A percentile compares a stretch with the other conserved stretches of the same genome.
Conservation (phyloP, 2,888 invertebrate genomes). For the Macrosiphum euphorbiae region DNA sequence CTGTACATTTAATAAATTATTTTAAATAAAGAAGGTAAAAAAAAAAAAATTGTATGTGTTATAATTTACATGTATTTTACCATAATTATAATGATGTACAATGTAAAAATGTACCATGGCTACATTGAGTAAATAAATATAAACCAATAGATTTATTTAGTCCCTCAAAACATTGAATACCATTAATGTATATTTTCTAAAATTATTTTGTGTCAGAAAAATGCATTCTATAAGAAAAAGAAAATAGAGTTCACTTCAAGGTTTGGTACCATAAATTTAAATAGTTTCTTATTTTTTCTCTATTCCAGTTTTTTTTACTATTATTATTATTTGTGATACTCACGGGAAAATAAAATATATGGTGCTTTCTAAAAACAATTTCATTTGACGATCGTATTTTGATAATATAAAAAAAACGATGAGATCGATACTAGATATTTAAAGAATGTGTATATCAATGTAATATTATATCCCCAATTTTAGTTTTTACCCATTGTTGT, state of each 20-base stretch:
- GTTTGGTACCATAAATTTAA: conserved; percentile 13
- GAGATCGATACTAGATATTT: neutral
- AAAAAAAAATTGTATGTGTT: neutral
- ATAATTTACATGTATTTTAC: neutral
- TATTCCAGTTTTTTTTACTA: neutral
- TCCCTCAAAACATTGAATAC: neutral
- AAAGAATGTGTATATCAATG: neutral
- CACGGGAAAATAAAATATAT: neutral
- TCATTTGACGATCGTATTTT: neutral
- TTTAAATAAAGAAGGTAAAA: neutral
- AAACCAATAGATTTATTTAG: neutral
- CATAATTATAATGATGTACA: neutral
- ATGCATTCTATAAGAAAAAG: neutral
- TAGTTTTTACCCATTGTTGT: neutral
- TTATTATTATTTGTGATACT: conserved; percentile 37
- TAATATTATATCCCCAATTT: neutral
- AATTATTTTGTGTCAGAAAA: neutral
- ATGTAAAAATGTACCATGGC: neutral
- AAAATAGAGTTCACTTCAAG: neutral
- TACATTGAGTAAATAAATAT: conserved; percentile 5
- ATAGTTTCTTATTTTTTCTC: conserved; percentile 29
- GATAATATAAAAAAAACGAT: neutral
- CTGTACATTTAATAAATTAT: neutral
- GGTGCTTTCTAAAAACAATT: neutral
- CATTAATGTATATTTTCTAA: neutral